Evolutionary conservation across 2,888 invertebrate genomes (phyloP).

Genomic region (Lottia gigantea): DNA sequence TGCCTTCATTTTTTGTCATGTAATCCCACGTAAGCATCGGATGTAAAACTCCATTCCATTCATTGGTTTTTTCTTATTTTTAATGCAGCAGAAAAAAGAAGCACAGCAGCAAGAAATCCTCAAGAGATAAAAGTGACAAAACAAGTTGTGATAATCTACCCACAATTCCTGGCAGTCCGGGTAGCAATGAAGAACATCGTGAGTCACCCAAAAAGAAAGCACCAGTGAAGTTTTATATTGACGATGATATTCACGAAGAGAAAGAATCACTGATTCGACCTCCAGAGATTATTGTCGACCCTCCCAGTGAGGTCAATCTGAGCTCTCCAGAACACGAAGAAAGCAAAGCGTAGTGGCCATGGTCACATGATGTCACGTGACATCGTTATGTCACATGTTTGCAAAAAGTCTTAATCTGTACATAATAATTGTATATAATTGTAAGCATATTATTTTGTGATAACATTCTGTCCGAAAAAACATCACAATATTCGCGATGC

Average conservation of each 20-base stretch:
- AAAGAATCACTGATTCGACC: conserved; percentile 44
- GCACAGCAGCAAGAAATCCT: conserved; percentile 34
- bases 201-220: conserved; percentile 38
- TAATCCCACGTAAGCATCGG: no score
- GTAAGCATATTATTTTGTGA: no score
- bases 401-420: no score
- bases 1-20: no score
- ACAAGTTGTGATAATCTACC: conserved; percentile 35
- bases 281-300: conserved; percentile 57
- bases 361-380: no score
- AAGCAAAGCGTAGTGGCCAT: not conserved
- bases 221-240: conserved; percentile 55
- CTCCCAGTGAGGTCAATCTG: conserved; percentile 44
- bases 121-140: conserved; percentile 16
- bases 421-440: no score
- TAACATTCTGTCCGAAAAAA: no score
- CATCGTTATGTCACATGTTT: no score
- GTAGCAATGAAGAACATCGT: conserved; percentile 18
- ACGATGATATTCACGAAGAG: conserved; percentile 48
- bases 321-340: conserved; percentile 18
- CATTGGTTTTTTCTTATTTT: conserved; percentile 5
- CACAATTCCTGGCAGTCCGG: conserved; percentile 46
- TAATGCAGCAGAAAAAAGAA: conserved; percentile 35
- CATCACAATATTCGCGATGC: no score
- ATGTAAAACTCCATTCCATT: not conserved